A percentile compares a stretch with the other conserved stretches of the same genome.
Evolutionary conservation across 2,113 vertebrate species (phyloP).

Genomic region (Mustela nigripes): DNA sequence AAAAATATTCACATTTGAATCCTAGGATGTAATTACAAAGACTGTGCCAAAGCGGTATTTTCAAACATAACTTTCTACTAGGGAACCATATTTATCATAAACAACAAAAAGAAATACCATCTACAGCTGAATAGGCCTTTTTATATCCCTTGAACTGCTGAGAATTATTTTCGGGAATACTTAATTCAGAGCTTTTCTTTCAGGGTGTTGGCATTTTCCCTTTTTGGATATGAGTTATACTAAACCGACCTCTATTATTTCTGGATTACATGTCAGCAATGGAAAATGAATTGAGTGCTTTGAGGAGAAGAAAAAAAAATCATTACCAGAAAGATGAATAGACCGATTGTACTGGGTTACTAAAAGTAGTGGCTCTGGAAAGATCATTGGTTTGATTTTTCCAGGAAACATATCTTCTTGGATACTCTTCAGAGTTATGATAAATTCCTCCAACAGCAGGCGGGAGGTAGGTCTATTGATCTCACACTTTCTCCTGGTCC

Average conservation of each 20-base stretch:
- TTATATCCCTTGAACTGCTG: conserved; percentile 6
- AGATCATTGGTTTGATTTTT: conserved; percentile 74
- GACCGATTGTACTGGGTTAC: conserved; percentile 57
- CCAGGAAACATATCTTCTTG: conserved; percentile 61
- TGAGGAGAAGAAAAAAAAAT: conserved; percentile 66
- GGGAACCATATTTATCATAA: conserved; percentile 42
- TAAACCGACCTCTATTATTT: conserved; percentile 79
- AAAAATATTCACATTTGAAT: conserved; percentile 26
- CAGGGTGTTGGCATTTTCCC: conserved; percentile 69
- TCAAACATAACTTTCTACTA: conserved; percentile 37
- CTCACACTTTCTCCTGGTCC: neutral
- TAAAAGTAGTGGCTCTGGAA: conserved; percentile 64
- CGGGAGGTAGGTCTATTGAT: conserved; percentile 43
- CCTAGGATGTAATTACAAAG: neutral
- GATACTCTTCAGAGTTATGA: conserved; percentile 71
- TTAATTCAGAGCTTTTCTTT: conserved; percentile 78
- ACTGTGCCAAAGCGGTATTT: neutral
- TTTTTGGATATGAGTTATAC: conserved; percentile 74
- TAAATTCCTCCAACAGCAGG: conserved; percentile 63
- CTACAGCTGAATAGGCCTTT: conserved; percentile 66
- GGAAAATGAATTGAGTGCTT: conserved; percentile 77
- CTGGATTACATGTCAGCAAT: conserved; percentile 77
- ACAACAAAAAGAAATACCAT: conserved; percentile 54
- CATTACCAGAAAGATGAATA: conserved; percentile 77
- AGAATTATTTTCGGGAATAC: conserved; percentile 73